These are phyloP conservation scores for Vesta saturnalis DNA, from an alignment of 2,888 invertebrate genomes.

Conservation along the genomic window DNA sequence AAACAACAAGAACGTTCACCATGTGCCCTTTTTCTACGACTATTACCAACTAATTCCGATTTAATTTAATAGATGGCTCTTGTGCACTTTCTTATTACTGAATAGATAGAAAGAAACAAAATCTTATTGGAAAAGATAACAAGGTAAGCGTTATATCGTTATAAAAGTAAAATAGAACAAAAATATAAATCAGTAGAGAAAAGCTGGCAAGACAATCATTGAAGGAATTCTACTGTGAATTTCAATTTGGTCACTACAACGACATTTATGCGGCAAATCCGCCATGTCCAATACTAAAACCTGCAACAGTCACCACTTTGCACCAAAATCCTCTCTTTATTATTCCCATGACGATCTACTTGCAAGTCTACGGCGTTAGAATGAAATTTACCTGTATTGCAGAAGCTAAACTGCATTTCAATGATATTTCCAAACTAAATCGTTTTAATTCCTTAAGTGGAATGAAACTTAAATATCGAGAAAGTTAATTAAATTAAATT, in stretches of 20 bases:
- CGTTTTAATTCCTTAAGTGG: too few species aligned
- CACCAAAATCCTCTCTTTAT: conserved; percentile 33
- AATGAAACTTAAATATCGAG: too few species aligned
- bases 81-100: background rate
- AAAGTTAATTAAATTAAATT: too few species aligned
- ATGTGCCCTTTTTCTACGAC: conserved; percentile 24
- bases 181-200: background rate
- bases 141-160: conserved; percentile 1
- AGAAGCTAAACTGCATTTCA: conserved; percentile 24
- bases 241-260: conserved; percentile 37
- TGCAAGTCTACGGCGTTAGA: conserved; percentile 9
- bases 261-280: conserved; percentile 33
- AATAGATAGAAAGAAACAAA: background rate
- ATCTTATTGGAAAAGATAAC: conserved; percentile 1
- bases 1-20: conserved; percentile 31
- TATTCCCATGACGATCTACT: conserved; percentile 27
- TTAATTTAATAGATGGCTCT: background rate
- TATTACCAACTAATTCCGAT: conserved; percentile 22
- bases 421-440: background rate
- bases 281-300: conserved; percentile 26
- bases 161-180: background rate
- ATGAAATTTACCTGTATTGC: conserved; percentile 28
- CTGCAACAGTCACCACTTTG: conserved; percentile 38
- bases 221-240: conserved; percentile 31
- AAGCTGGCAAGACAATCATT: conserved; percentile 24